A percentile compares a stretch with the other conserved stretches of the same genome.
These are phyloP conservation scores for Lomographa bimaculata DNA, from an alignment of 2,888 invertebrate genomes.

Conservation along the genomic window DNA sequence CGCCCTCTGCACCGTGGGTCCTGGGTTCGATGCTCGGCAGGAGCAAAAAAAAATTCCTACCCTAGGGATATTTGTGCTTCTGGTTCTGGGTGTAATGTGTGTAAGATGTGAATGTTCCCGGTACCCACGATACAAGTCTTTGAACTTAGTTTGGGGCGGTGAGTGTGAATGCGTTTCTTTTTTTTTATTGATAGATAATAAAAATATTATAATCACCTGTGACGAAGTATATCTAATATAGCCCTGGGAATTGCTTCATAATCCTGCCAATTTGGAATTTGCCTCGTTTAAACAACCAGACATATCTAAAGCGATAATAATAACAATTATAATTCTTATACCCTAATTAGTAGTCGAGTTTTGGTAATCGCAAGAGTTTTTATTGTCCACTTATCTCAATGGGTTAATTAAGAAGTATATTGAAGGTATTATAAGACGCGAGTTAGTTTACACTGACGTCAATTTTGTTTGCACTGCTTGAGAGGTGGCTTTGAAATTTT, in stretches of 20 bases:
- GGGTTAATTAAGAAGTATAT: conserved; percentile 60
- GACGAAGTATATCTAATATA: no score
- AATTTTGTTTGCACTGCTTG: conserved; percentile 20
- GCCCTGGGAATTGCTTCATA: conserved; percentile 16
- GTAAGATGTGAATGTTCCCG: no score
- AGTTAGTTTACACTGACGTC: conserved; percentile 27
- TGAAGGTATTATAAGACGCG: conserved; percentile 38
- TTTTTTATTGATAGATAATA: no score
- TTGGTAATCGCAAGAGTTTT: conserved; percentile 34
- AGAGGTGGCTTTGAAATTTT: conserved; percentile 1
- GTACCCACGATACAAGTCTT: no score
- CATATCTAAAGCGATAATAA: conserved; percentile 21
- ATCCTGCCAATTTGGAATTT: conserved; percentile 44
- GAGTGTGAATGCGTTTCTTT: no score
- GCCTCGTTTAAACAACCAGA: conserved; percentile 33
- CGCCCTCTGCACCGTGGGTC: no score
- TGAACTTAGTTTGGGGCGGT: no score
- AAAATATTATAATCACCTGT: no score
- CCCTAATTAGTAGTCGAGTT: conserved; percentile 42
- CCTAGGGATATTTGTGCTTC: no score
- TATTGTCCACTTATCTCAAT: conserved; percentile 35
- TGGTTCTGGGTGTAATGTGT: no score
- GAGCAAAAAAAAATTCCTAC: no score
- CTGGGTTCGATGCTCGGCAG: no score
- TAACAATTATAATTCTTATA: conserved; percentile 38